phyloP scores from a whole-genome alignment of 2,113 vertebrate species.

The Empidonax traillii region DNA sequence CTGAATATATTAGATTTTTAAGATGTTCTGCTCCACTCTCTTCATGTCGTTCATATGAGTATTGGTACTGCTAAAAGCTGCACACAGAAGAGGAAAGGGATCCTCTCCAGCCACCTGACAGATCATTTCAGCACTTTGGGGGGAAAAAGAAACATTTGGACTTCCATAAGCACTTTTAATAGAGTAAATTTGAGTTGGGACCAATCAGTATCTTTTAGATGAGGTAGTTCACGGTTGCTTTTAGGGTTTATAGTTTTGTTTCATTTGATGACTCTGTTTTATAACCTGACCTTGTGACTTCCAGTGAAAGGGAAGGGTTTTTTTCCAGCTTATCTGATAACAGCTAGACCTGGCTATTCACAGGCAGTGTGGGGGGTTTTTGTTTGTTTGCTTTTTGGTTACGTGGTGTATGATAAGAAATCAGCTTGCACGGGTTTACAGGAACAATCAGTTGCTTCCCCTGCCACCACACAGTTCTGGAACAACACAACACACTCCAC shows the following conservation, averaged over 20 bases:
- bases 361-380: rapidly evolving
- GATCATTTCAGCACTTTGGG: neutral
- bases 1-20: neutral
- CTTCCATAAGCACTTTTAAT: neutral
- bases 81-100: neutral
- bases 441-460: conserved; percentile 45
- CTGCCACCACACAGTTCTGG: conserved; percentile 10
- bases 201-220: neutral
- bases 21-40: neutral
- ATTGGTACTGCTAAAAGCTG: neutral
- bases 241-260: neutral
- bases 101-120: neutral
- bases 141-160: neutral
- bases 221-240: neutral
- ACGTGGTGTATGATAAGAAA: neutral
- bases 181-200: neutral
- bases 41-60: rapidly evolving
- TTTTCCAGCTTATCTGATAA: neutral
- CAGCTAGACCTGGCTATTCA: neutral
- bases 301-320: neutral
- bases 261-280: neutral
- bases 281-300: neutral
- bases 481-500: neutral
- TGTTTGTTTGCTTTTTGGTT: neutral
- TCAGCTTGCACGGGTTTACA: neutral